Base-by-base conservation (phyloP, 2,797 vertebrate species). In the Hydrolagus colliei region DNA sequence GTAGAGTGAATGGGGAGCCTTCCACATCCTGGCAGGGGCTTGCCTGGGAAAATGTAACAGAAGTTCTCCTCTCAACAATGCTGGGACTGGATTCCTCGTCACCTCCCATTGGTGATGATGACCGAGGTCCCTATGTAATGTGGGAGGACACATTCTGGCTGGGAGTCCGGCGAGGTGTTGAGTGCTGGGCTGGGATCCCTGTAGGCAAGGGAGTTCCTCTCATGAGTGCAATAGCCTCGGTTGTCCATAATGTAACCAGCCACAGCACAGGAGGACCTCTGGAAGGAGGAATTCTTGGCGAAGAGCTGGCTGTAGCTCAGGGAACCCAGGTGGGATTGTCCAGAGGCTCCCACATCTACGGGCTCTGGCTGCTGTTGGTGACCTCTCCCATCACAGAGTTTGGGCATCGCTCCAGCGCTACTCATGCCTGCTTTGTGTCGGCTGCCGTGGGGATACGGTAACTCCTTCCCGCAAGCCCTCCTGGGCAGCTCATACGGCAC, bases 31-130 rank as follows among this genome's bases (percentile, higher is more conserved):
- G 65, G 41, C 41, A 6, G 41, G 41, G 41, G 3, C 41, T 35
- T 84, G 71, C 32, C 79, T 68, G 65, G 63, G 41, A 52, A 84
- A 20, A 35, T 67, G 79, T 41, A 82, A 82, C 32, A 68, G 7
- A 20, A 84, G 65, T 84, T 84, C 63, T 84, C 71, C 13, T 35
- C 71, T 71, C n/a, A 84, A 79, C 65, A 67, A 84, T 67, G 16
- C 16, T 8, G 20, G 4, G 18, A 20, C 18, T 35, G 71, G 35
- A 71, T 84, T 68, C 79, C 62, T 73, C 86, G 93, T 97, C 96
- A 97, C 95, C 96, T 97, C 88, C 96, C 95, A 1, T 96, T 97
- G 86, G 92, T 93, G 89, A 97, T 97, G 86, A 98, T 97, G 73
- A 97, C 96, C 0, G 96, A 97, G n/a, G 96, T 96, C 88, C 96